These are phyloP conservation scores for Macroteleia sp. DNA, from an alignment of 2,888 invertebrate species.

Conservation along the genomic window DNA sequence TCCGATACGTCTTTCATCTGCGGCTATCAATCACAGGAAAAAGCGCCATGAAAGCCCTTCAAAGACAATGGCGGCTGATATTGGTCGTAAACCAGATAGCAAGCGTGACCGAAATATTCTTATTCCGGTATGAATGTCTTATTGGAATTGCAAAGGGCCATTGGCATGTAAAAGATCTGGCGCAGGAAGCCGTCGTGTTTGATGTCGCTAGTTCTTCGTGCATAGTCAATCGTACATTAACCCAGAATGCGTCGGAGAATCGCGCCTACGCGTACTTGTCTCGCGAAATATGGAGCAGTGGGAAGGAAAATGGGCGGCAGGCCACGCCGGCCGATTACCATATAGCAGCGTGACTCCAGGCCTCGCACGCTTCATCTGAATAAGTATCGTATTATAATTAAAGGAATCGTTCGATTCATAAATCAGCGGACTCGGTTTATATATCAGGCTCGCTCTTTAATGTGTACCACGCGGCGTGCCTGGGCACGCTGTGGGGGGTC, in stretches of 20 bases:
- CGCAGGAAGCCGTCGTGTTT: no score
- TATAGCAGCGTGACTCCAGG: slow-evolving; percentile 82
- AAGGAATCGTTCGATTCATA: slow-evolving; percentile 82
- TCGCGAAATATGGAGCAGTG: slow-evolving; percentile 49
- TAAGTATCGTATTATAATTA: slow-evolving; percentile 84
- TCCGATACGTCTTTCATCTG: slow-evolving; percentile 5
- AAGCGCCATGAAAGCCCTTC: not conserved
- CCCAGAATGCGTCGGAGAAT: slow-evolving; percentile 2
- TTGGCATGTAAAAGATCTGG: slow-evolving; percentile 46
- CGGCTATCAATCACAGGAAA: slow-evolving; percentile 36
- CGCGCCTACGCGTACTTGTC: slow-evolving; percentile 34
- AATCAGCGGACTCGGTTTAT: slow-evolving; percentile 83
- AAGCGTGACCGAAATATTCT: slow-evolving; percentile 65
- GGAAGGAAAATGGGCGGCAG: slow-evolving; percentile 64
- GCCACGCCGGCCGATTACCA: slow-evolving; percentile 74
- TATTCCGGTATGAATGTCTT: slow-evolving; percentile 35
- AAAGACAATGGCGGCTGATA: slow-evolving; percentile 17
- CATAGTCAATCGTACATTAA: no score
- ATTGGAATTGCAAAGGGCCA: slow-evolving; percentile 74
- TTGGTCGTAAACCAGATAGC: slow-evolving; percentile 30
- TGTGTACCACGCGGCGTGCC: slow-evolving; percentile 75
- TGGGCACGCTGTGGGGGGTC: slow-evolving; percentile 81
- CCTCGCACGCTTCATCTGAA: slow-evolving; percentile 80
- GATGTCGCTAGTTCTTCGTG: no score
- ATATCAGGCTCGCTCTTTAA: slow-evolving; percentile 81